Evolutionary conservation across 37 sponge, comb jelly and placozoan genomes (phyloP), one percentile per base, ranked within the genome.

Genomic region (Chondrilla cf. caribensis): DNA sequence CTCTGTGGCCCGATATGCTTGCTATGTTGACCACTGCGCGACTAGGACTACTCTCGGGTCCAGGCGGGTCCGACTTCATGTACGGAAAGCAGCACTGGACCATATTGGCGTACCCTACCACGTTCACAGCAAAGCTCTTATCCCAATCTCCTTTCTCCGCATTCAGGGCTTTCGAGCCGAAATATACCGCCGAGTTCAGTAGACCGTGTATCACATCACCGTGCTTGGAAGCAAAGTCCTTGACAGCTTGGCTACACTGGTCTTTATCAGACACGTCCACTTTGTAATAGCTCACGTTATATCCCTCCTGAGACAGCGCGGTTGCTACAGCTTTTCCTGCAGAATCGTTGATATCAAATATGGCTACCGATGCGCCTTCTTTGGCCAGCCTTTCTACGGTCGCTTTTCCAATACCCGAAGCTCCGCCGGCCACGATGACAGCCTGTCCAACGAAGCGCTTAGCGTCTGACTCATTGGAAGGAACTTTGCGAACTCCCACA

Each of bases 81-180:
- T 81, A 79, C 1, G 77, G 81, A 60, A 83, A 60, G 80, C 89
- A 88, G 8, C 89, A 71, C 76, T 89, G 89, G 2, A 94, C 87
- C 95, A 94, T 94, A 81, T 94, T 94, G 24, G 95, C 82, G 82
- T 88, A 91, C 19, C 95, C 95, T 1, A 82, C 68, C 57, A 94
- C 89, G 67, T 94, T 94, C 19, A 94, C 95, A 54, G 37, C 29
- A 29, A 94, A 86, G 66, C 87, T 94, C 78, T 88, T 94, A 24
- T 91, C 87, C 95, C 95, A 94, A 58, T 94, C 95, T 24, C 79
- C 47, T 32, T 79, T 58, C 65, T 91, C 85, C 26, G 95, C 95
- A 38, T 31, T 77, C 43, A 94, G 70, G 6, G 73, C 82, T 55
- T 91, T 82, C 22, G 87, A 91, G 18, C 95, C 95, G 71, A 94